Conservation (phyloP, 2,888 invertebrate genomes). For the Mongoloraphidia duomilia region DNA sequence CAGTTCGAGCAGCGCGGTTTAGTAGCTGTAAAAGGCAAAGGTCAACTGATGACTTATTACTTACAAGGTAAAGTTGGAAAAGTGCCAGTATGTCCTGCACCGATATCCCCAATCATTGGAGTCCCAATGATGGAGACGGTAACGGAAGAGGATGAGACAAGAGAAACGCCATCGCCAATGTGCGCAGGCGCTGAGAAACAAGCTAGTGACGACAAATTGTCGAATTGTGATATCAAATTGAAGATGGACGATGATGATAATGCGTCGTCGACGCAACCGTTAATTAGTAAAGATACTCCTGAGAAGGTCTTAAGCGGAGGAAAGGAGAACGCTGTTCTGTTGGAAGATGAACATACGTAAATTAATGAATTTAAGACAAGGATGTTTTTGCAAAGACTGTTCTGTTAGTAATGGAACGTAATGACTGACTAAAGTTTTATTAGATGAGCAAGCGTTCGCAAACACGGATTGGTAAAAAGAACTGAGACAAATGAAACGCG, state of each 20-base stretch:
- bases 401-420: too few relatives aligned
- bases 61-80: conserved; percentile 45
- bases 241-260: conserved; percentile 14
- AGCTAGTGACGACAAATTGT: conserved; percentile 23
- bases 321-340: background rate
- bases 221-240: conserved; percentile 10
- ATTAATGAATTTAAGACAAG: background rate
- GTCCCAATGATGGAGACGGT: conserved; percentile 27
- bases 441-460: too few relatives aligned
- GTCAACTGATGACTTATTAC: conserved; percentile 90
- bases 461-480: too few relatives aligned
- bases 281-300: conserved; percentile 19
- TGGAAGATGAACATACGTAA: conserved; percentile 1
- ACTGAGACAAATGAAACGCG: too few relatives aligned
- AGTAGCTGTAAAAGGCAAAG: conserved; percentile 94
- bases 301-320: background rate
- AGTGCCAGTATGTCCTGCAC: conserved; percentile 15
- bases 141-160: conserved; percentile 30
- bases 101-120: conserved; percentile 16
- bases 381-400: too few relatives aligned
- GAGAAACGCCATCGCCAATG: conserved; percentile 26
- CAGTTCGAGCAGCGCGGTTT: conserved; percentile 87
- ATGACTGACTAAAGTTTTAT: too few relatives aligned
- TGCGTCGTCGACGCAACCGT: conserved; percentile 18
- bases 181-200: conserved; percentile 21